Base-by-base conservation (phyloP, 2,888 invertebrate species). In the Cheilosia vernalis region DNA sequence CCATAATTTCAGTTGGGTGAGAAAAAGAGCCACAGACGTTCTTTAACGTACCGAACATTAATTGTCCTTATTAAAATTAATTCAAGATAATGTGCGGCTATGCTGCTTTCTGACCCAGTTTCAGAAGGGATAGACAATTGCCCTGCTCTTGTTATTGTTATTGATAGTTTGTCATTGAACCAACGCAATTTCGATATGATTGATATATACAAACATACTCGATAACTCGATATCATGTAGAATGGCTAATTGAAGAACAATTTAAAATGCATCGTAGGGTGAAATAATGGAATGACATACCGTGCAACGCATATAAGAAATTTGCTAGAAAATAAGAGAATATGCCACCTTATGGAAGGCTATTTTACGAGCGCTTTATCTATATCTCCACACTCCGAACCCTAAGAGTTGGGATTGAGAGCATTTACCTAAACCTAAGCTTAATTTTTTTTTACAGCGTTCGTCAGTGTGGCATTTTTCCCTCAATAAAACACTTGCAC, bases 91-190 rank as follows among this genome's bases (percentile, higher is more conserved):
- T 55, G 55, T 55, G 55, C 27, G 30, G 17, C 30, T 55, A 15
- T 55, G 55, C 30, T 27, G 55, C 15, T 55, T 55, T 55, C n/a
- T 55, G 55, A 55, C 55, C 55, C 17, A 55, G 27, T 55, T 55
- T 37, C 37, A 13, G 24, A 0, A n/a, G 55, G n/a, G 17, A 55
- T 17, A 55, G 17, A n/a, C 2, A 30, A n/a, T 27, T n/a, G n/a
- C 5, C 27, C 17, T 15, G 27, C 21, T 49, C 19, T 10, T 49
- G 10, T 49, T 49, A 21, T 49, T 58, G 40, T 58, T 21, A 19
- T 58, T 58, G n/a, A 27, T 4, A 13, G 21, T 24, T 51, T 21
- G 51, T 47, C 17, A 21, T 21, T 21, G 21, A 9, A 21, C 19
- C 49, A 49, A 49, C 4, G 19, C 49, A 21, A 49, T 19, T 10